phyloP scores from a whole-genome alignment of 2,888 invertebrate genomes.

The Diarsia rubi region DNA sequence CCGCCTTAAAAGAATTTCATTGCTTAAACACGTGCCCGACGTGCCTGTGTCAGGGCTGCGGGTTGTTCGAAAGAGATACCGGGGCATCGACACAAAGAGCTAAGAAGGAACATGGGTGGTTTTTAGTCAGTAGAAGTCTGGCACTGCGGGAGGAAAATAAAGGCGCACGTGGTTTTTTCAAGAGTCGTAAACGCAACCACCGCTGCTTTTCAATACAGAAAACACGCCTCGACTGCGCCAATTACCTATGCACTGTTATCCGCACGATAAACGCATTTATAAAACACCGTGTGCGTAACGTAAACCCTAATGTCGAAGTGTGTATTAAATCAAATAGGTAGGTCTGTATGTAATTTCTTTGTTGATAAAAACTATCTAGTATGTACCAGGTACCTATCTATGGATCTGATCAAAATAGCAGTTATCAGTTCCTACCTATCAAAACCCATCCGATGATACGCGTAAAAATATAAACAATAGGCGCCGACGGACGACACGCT shows the following conservation, averaged over 20 bases:
- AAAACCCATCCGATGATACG: slow-evolving; percentile 7
- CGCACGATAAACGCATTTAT: not conserved
- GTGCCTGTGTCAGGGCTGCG: too few relatives aligned
- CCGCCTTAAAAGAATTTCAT: not conserved
- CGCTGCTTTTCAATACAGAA: not conserved
- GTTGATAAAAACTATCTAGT: not conserved
- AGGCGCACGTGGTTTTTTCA: not conserved
- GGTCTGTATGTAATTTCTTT: not conserved
- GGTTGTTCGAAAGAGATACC: too few relatives aligned
- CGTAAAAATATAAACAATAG: slow-evolving; percentile 7
- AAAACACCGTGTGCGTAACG: not conserved
- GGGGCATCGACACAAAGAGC: too few relatives aligned
- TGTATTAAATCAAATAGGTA: not conserved
- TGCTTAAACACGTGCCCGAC: too few relatives aligned
- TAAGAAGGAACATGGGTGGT: too few relatives aligned
- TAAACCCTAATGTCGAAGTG: not conserved
- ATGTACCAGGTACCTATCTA: not conserved
- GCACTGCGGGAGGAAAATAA: too few relatives aligned
- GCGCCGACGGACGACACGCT: not conserved
- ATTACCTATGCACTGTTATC: not conserved
- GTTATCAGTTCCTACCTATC: not conserved
- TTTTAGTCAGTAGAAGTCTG: too few relatives aligned
- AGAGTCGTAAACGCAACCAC: not conserved
- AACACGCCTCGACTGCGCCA: not conserved
- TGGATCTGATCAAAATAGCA: not conserved